Evolutionary conservation across 2,888 invertebrate genomes (phyloP), one percentile per base, ranked within the genome.

Genomic region (Cyaniris semiargus): DNA sequence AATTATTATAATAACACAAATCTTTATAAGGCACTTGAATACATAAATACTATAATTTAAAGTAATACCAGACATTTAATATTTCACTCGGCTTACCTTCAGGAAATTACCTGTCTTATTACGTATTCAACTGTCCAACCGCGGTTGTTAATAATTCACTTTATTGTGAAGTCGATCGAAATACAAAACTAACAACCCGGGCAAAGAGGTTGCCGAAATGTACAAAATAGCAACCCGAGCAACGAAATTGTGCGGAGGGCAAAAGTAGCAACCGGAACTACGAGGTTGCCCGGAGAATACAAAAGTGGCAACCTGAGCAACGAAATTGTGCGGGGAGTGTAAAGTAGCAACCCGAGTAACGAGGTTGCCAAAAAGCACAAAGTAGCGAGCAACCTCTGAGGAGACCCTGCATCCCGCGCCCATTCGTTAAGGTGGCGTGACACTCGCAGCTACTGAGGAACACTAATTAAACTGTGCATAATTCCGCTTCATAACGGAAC

Each of bases 381-480:
- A 53, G n/a, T 7, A 56, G 21, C 23, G 4, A 23, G 60, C 23
- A 58, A 58, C 58, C 58, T 58, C 8, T 8, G n/a, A 21, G 58
- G 58, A 58, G 58, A 21, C 60, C 21, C 60, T 4, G 10, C 23
- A 48, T 23, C 72, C 72, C 44, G 10, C 7, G 74, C 27, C 72
- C 74, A 74, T 74, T 74, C 53, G 48, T 74, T 74, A 72, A 44
- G 44, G 23, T 44, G 21, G 15, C 48, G 53, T 74, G 27, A 74
- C 74, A 48, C 48, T 53, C 18, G 76, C 78, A 79, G 77, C 78
- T 58, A 77, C 79, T 76, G 77, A 75, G 77, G 75, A 77, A 77
- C 75, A 80, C 80, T 80, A 80, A 80, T 80, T 80, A 80, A 80
- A 80, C 80, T 79, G 78, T 80, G 80, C 80, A 80, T 80, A 80